Conservation (phyloP, 2,797 vertebrate species). For the Sylvilagus floridanus region DNA sequence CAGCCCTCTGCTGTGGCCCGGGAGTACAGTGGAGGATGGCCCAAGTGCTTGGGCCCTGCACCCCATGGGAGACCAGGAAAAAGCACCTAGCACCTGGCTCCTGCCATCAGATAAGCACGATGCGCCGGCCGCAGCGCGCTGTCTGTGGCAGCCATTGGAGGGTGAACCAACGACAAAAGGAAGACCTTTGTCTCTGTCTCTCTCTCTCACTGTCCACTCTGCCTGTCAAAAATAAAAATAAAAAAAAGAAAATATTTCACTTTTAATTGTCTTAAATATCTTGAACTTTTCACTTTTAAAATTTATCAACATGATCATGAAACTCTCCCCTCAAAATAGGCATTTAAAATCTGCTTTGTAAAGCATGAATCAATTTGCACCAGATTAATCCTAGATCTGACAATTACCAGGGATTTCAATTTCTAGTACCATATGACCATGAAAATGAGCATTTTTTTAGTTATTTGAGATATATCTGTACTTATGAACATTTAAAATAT, state of each 20-base stretch:
- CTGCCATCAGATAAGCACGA: too few species aligned
- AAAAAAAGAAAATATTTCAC: neutral
- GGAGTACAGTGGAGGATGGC: too few species aligned
- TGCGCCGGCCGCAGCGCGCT: too few species aligned
- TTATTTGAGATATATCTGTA: neutral
- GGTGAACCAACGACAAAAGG: too few species aligned
- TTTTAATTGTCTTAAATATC: neutral
- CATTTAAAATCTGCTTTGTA: neutral
- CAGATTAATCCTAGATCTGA: neutral
- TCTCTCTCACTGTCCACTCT: too few species aligned
- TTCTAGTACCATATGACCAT: neutral
- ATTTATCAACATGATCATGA: neutral
- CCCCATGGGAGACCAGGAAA: too few species aligned
- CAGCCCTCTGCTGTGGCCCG: too few species aligned
- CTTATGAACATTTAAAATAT: neutral
- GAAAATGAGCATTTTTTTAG: neutral
- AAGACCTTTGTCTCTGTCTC: too few species aligned
- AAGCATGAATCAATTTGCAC: neutral
- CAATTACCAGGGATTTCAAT: neutral
- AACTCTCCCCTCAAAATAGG: neutral
- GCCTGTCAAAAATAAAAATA: too few species aligned
- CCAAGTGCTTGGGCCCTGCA: too few species aligned
- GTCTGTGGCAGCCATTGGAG: too few species aligned
- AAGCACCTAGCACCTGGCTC: too few species aligned
- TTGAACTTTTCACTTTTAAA: neutral